These are phyloP conservation scores for Camponotus vicinus DNA, from an alignment of 1,140 invertebrate species.

Conservation along the genomic window DNA sequence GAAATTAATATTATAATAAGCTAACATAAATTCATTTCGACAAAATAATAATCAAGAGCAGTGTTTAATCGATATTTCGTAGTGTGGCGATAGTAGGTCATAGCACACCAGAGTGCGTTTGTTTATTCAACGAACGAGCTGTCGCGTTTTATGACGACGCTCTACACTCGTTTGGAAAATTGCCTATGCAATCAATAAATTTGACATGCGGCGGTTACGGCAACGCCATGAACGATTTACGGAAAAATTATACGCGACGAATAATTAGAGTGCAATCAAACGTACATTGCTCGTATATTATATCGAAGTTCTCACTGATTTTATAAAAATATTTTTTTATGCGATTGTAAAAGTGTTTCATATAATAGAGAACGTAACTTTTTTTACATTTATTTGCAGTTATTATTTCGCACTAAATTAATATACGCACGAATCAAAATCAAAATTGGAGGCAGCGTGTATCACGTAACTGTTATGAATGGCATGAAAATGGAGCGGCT, in stretches of 20 bases:
- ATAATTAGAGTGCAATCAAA: slow-evolving; percentile 25
- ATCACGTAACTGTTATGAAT: slow-evolving; percentile 1
- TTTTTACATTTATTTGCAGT: slow-evolving; percentile 20
- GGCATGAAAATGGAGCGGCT: slow-evolving; percentile 1
- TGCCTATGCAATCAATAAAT: slow-evolving; percentile 41
- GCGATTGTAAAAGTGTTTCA: not conserved
- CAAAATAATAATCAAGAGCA: slow-evolving; percentile 67
- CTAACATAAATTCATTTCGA: slow-evolving; percentile 70
- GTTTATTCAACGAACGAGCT: slow-evolving; percentile 60
- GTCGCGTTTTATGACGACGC: slow-evolving; percentile 42
- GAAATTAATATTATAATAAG: slow-evolving; percentile 75
- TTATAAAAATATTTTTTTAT: not conserved
- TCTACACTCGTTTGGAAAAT: slow-evolving; percentile 48
- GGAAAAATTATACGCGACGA: slow-evolving; percentile 36
- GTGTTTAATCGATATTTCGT: slow-evolving; percentile 65
- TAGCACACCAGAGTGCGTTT: slow-evolving; percentile 27
- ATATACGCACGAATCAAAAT: not conserved
- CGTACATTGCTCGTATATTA: not conserved
- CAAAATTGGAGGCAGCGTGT: slow-evolving; percentile 10
- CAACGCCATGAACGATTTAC: slow-evolving; percentile 10
- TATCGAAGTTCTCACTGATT: not conserved
- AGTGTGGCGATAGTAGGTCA: slow-evolving; percentile 61
- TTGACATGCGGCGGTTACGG: slow-evolving; percentile 36
- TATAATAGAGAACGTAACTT: not conserved
- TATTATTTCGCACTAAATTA: slow-evolving; percentile 17